Evolutionary conservation across 2,888 invertebrate species (phyloP).

Genomic region (Drosophila austrosaltans): DNA sequence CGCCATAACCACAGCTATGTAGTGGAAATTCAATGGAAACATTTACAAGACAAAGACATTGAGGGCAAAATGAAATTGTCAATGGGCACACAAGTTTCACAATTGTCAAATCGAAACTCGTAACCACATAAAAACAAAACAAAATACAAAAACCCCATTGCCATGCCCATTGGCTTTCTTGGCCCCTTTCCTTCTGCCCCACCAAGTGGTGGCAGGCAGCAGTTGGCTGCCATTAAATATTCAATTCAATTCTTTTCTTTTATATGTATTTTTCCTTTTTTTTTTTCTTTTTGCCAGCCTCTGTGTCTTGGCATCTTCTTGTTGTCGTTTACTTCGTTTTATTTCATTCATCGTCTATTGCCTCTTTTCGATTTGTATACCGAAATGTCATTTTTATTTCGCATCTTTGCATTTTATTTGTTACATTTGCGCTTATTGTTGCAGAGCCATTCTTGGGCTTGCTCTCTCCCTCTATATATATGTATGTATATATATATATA

Average conservation of each 20-base stretch:
- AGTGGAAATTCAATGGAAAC: slow-evolving; percentile 27
- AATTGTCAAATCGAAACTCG: slow-evolving; percentile 2
- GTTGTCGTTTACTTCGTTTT: slow-evolving; percentile 2
- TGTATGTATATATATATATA: slow-evolving; percentile 35
- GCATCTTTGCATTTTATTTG: slow-evolving; percentile 76
- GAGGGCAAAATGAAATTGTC: slow-evolving; percentile 19
- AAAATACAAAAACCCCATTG: too few relatives aligned
- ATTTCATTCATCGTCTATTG: slow-evolving; percentile 10
- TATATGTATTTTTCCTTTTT: slow-evolving; percentile 32
- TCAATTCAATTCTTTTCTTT: slow-evolving; percentile 68
- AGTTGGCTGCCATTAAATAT: slow-evolving; percentile 79
- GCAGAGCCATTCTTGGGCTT: background rate
- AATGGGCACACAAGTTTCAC: slow-evolving; percentile 19
- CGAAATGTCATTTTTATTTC: slow-evolving; percentile 80
- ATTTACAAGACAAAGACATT: slow-evolving; percentile 20
- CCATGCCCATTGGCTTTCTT: too few relatives aligned
- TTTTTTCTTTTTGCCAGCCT: slow-evolving; percentile 39
- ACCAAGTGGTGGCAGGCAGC: slow-evolving; percentile 42
- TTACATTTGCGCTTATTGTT: slow-evolving; percentile 71
- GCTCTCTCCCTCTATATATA: background rate
- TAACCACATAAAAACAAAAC: background rate
- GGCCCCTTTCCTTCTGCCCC: background rate
- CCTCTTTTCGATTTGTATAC: slow-evolving; percentile 72
- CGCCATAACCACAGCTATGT: slow-evolving; percentile 14
- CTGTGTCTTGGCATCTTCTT: slow-evolving; percentile 8